These are phyloP conservation scores for Genyomyrus donnyi DNA, from an alignment of 2,113 vertebrate genomes.

Conservation along the genomic window DNA sequence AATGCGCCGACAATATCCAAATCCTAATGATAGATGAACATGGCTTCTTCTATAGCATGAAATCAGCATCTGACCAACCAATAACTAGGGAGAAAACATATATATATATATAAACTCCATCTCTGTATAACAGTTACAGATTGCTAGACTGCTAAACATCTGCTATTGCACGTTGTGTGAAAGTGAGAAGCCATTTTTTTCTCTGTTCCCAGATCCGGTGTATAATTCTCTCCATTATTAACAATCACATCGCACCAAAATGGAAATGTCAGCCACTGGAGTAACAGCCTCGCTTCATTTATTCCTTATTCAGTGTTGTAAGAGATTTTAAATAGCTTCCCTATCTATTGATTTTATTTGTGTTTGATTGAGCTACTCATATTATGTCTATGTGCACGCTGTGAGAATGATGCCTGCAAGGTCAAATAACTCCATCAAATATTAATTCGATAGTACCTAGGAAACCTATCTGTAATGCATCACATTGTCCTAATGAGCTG, in stretches of 20 bases:
- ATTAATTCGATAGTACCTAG: background rate
- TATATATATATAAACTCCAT: background rate
- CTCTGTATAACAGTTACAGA: background rate
- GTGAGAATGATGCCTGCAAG: background rate
- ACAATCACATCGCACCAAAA: background rate
- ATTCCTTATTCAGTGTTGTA: background rate
- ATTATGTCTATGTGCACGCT: background rate
- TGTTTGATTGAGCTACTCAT: background rate
- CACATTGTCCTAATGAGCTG: background rate
- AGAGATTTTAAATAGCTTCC: conserved; percentile 8
- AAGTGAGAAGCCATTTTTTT: background rate
- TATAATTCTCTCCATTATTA: background rate
- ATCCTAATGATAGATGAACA: background rate
- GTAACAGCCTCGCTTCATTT: background rate
- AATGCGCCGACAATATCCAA: background rate
- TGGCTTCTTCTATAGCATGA: background rate
- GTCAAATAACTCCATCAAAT: background rate
- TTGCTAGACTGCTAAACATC: background rate
- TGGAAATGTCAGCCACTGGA: background rate
- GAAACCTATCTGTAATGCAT: background rate
- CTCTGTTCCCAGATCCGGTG: background rate
- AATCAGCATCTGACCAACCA: background rate
- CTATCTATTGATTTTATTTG: conserved; percentile 4
- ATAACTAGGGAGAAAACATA: background rate
- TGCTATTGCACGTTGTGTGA: conserved; percentile 4